phyloP scores from a whole-genome alignment of 2,797 vertebrate species.

The Fringilla coelebs region DNA sequence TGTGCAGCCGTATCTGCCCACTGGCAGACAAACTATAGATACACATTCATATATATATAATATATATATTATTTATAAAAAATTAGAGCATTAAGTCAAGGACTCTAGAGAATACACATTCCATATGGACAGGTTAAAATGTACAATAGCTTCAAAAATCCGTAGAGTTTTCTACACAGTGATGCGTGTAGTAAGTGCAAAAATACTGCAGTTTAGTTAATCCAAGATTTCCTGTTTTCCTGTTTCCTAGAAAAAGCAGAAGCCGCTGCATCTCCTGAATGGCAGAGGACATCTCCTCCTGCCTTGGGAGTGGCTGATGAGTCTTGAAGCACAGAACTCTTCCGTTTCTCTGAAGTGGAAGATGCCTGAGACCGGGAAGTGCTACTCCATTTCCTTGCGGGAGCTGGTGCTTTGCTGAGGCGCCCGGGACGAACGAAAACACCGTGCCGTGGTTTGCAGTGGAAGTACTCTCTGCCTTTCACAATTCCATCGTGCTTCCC shows the following conservation, averaged over 20 bases:
- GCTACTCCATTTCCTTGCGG: constrained; percentile 42
- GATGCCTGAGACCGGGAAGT: constrained; percentile 56
- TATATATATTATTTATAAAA: constrained; percentile 77
- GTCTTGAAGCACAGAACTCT: constrained; percentile 14
- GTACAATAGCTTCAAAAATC: constrained; percentile 74
- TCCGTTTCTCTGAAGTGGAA: constrained; percentile 53
- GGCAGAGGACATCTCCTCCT: constrained; percentile 59
- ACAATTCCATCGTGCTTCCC: constrained; percentile 87
- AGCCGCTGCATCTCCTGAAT: constrained; percentile 57
- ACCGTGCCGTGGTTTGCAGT: constrained; percentile 81
- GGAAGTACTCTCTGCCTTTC: constrained; percentile 86
- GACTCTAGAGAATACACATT: constrained; percentile 82
- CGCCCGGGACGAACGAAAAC: constrained; percentile 84
- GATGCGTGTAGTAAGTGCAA: constrained; percentile 76
- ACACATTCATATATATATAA: constrained; percentile 73
- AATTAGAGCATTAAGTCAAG: constrained; percentile 74
- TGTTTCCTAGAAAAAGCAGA: constrained; percentile 75
- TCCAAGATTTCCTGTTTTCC: constrained; percentile 74
- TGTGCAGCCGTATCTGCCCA: constrained; percentile 75
- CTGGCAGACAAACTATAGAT: constrained; percentile 71
- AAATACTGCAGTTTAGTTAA: constrained; percentile 73
- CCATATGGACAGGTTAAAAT: constrained; percentile 80
- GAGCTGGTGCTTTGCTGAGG: constrained; percentile 79
- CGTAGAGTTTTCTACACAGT: constrained; percentile 69
- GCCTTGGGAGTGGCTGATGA: constrained; percentile 17